These are phyloP conservation scores for Halcyon malimbica DNA, from an alignment of 2,113 vertebrate genomes.

Conservation along the genomic window DNA sequence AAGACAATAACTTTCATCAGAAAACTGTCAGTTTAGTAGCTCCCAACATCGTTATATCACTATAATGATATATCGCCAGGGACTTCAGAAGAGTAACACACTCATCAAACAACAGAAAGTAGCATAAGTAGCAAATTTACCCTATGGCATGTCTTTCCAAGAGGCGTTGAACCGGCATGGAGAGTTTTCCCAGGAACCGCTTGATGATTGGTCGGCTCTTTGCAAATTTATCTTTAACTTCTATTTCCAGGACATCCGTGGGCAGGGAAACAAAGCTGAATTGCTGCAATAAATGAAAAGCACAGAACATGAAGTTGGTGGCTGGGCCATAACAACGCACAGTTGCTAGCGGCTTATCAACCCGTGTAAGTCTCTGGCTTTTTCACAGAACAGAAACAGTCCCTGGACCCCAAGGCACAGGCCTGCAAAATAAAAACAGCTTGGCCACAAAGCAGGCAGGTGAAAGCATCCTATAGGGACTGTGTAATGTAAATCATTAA, in stretches of 20 bases:
- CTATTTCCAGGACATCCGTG: slow-evolving; percentile 96
- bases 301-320: not conserved
- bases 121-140: slow-evolving; percentile 72
- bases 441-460: not conserved
- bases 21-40: not conserved
- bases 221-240: slow-evolving; percentile 98
- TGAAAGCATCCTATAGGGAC: not conserved
- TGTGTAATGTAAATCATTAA: not conserved
- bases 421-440: not conserved
- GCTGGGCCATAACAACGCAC: not conserved
- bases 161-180: slow-evolving; percentile 93
- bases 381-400: not conserved
- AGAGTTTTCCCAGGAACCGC: slow-evolving; percentile 95
- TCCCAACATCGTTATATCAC: not conserved
- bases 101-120: not conserved
- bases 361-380: not conserved
- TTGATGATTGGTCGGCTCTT: slow-evolving; percentile 99
- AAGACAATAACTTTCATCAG: not conserved
- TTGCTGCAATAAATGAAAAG: slow-evolving; percentile 77
- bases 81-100: not conserved
- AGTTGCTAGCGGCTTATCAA: not conserved
- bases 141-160: slow-evolving; percentile 97
- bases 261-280: slow-evolving; percentile 97
- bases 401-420: not conserved
- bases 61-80: not conserved